Conservation (phyloP, 2,888 invertebrate genomes). For the Eilema sororculum region DNA sequence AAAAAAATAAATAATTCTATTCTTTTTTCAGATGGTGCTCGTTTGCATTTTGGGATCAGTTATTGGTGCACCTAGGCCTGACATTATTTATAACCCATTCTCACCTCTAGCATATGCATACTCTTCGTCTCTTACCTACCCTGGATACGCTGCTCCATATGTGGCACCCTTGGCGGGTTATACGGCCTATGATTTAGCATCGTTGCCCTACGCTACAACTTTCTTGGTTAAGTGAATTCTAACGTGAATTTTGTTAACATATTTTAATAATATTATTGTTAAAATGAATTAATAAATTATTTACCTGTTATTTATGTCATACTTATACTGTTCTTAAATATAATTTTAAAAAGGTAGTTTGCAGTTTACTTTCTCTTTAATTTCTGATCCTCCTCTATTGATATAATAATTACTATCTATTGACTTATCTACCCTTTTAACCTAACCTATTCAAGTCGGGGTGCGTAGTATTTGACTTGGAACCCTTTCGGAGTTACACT, state of each 20-base stretch:
- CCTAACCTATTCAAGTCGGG: too few relatives aligned
- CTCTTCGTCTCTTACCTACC: neutral
- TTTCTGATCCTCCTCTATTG: too few relatives aligned
- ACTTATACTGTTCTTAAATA: neutral
- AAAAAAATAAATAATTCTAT: too few relatives aligned
- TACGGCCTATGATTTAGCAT: neutral
- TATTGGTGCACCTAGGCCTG: slow-evolving; percentile 35
- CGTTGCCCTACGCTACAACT: neutral
- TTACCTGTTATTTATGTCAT: neutral
- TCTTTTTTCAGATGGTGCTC: slow-evolving; percentile 31
- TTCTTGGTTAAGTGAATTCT: neutral
- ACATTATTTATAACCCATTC: slow-evolving; percentile 17
- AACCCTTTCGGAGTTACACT: too few relatives aligned
- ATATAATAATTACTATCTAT: too few relatives aligned
- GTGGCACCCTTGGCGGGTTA: neutral
- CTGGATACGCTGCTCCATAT: neutral
- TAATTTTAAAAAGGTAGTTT: too few relatives aligned
- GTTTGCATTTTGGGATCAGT: slow-evolving; percentile 28
- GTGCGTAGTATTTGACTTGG: too few relatives aligned
- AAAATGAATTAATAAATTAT: neutral
- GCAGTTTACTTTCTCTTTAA: too few relatives aligned
- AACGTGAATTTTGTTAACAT: neutral
- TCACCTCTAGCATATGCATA: slow-evolving; percentile 3
- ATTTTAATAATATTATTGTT: neutral
- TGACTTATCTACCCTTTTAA: too few relatives aligned